Base-by-base conservation (phyloP, 2,113 vertebrate genomes). In the Pipa parva region DNA sequence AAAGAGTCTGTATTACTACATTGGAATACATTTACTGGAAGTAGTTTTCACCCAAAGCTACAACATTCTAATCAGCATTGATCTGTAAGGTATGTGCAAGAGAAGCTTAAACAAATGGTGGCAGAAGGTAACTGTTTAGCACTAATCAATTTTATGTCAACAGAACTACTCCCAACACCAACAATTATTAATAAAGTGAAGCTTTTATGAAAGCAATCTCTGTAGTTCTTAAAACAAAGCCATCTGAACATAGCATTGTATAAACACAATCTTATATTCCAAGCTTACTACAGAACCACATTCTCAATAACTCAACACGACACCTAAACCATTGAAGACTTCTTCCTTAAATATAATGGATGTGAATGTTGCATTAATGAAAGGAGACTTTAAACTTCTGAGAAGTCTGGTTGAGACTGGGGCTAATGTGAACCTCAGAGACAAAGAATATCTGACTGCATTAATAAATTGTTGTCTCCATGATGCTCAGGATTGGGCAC, bases 381-480 rank as follows among this genome's bases (percentile, higher is more conserved):
- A 76, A 55, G 75, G 28, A 28, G 62, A 74, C 45, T 73, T 76
- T 59, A 33, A 63, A 2, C 1, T 42, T 42, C 27, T 71, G 17
- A 31, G 70, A 33, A 60, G 24, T 28, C 45, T 76, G 0, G 28
- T 54, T 5, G 46, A 55, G n/a, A 57, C 59, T 33, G 70, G 29
- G 3, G 71, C 8, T 18, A 51, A 71, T 11, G 50, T 21, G 5
- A 75, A 81, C n/a, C 3, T 3, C 2, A 69, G 56, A 2, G 46
- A 55, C 57, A 36, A 21, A 3, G 8, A 56, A 15, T 2, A 42
- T 12, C 64, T 68, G 24, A 78, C 55, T n/a, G 52, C 48, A 39
- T 52, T 71, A 29, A 72, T 45, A 59, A 72, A 60, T 2, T 75
- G 52, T 6, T 73, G 67, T 18, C 71, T 78, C 39, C 70, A 71